phyloP scores from a whole-genome alignment of 2,888 invertebrate species.

The Tachina grossa region DNA sequence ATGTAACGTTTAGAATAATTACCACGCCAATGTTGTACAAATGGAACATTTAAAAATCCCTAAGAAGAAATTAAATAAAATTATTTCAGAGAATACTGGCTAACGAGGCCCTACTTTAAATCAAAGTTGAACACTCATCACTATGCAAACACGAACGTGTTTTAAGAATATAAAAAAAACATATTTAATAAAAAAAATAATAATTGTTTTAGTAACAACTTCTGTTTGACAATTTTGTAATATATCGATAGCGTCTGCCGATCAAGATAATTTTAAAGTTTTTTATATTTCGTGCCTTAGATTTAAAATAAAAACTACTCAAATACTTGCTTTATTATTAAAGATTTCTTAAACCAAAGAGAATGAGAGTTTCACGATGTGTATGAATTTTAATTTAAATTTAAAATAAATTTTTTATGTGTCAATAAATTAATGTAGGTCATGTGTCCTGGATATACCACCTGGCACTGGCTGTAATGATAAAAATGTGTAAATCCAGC shows the following conservation, averaged over 20 bases:
- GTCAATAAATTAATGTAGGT: not conserved
- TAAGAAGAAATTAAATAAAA: not conserved
- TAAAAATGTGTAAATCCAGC: not conserved
- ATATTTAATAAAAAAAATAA: constrained; percentile 5
- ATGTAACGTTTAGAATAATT: no score
- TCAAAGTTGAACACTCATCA: constrained; percentile 17
- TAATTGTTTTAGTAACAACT: constrained; percentile 48
- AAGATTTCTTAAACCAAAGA: not conserved
- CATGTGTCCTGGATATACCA: constrained; percentile 35
- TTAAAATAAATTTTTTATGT: not conserved
- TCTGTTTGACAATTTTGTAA: constrained; percentile 38
- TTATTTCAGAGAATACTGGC: not conserved
- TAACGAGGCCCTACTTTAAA: constrained; percentile 17
- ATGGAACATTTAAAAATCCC: no score
- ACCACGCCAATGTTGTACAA: no score
- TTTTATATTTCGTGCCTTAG: constrained; percentile 13
- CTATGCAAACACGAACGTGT: constrained; percentile 46
- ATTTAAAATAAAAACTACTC: constrained; percentile 24
- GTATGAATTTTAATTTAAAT: not conserved
- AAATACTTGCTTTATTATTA: constrained; percentile 8
- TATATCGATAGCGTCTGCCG: constrained; percentile 26
- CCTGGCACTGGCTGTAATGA: constrained; percentile 38
- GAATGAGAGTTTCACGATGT: not conserved
- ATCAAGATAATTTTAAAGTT: constrained; percentile 50
- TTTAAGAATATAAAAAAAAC: constrained; percentile 1